Base-by-base conservation (phyloP, 2,888 invertebrate genomes). In the Myathropa florea region DNA sequence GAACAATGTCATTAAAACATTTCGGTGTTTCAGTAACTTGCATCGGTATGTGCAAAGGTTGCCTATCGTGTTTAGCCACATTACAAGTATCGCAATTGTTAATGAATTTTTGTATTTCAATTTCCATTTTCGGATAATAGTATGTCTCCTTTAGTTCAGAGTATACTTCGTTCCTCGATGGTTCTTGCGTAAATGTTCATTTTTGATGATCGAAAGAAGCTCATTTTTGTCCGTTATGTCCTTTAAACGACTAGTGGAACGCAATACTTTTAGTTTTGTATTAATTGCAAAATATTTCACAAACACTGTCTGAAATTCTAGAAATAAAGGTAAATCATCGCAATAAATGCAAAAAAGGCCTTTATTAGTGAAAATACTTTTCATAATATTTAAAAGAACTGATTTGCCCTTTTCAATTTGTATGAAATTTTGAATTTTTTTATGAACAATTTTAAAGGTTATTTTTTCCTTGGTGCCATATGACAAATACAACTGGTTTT, bases 181-280 rank as follows among this genome's bases (percentile, higher is more conserved):
- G 28, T 70, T 75, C n/a, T 68, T 81, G 12, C 36, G 18, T 1
- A 30, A 3, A 9, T 70, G 64, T 55, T 81, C 55, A 10, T 30
- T 33, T 64, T 68, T 64, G 1, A 73, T 67, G 14, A 72, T 18
- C 24, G 64, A 36, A n/a, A 59, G n/a, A 18, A 70, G 23, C 78
- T 91, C 89, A 53, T 63, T 55, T 1, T 63, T 73, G n/a, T 73
- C 78, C 3, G 24, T 64, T 21, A 76, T 23, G 18, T 83, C 70
- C 30, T 71, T 79, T 28, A 80, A 36, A 10, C n/a, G n/a, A 80
- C 18, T 76, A 33, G 77, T 14, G n/a, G n/a, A n/a, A n/a, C n/a
- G n/a, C n/a, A n/a, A n/a, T n/a, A n/a, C n/a, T n/a, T n/a, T n/a
- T n/a, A 81, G 26, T 0, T 65, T 26, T 46, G 7, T 67, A 64